Conservation (phyloP, 2,113 vertebrate species). For the Dermatemys mawii region DNA sequence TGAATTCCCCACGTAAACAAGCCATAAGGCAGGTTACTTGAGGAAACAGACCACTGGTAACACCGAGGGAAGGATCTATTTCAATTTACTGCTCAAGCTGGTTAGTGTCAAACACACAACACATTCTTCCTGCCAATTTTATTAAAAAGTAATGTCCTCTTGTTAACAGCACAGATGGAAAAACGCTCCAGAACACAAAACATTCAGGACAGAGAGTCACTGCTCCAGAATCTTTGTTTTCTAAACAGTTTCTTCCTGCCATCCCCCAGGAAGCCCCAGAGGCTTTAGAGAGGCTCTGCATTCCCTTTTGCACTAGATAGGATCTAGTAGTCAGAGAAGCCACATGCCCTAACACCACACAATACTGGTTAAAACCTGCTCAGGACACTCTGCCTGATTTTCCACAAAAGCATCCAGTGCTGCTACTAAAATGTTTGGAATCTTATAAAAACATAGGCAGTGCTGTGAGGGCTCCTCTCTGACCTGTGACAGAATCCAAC, state of each 20-base stretch:
- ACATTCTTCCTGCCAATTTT: conserved; percentile 68
- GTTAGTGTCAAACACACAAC: conserved; percentile 12
- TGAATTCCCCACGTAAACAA: background rate
- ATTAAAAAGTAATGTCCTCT: conserved; percentile 82
- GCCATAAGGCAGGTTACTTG: background rate
- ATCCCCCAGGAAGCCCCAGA: background rate
- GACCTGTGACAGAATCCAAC: background rate
- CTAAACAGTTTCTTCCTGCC: background rate
- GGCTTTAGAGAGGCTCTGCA: background rate
- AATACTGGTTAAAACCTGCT: conserved; percentile 49
- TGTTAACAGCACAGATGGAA: conserved; percentile 77
- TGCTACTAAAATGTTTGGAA: conserved; percentile 39
- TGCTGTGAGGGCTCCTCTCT: too few relatives aligned
- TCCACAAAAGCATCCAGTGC: background rate
- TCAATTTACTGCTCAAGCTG: background rate
- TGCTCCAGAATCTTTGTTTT: conserved; percentile 34
- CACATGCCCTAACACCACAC: conserved; percentile 41
- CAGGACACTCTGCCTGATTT: conserved; percentile 1
- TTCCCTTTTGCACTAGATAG: background rate
- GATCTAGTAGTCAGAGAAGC: background rate
- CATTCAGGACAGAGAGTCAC: conserved; percentile 71
- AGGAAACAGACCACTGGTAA: background rate
- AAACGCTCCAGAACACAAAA: conserved; percentile 78
- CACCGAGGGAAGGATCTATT: background rate
- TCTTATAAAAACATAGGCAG: conserved; percentile 38